These are phyloP conservation scores for Mycogona germanica DNA, from an alignment of 2,888 invertebrate species.

Conservation along the genomic window DNA sequence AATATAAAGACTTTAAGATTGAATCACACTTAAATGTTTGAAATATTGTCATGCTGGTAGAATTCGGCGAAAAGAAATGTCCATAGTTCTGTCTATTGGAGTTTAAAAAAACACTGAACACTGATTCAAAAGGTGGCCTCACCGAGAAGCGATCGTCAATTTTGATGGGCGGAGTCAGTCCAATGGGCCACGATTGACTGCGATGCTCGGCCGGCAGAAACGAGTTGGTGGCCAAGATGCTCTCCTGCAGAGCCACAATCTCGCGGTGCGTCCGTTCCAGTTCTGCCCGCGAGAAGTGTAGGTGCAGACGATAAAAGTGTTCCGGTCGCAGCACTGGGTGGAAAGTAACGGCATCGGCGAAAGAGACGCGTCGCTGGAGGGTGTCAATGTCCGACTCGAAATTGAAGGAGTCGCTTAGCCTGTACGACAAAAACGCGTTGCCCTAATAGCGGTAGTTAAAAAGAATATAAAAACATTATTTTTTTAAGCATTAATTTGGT, in stretches of 20 bases:
- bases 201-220: slow-evolving; percentile 36
- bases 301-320: slow-evolving; percentile 55
- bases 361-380: neutral
- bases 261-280: slow-evolving; percentile 34
- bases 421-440: neutral
- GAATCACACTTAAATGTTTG: no score
- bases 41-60: no score
- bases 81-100: no score
- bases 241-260: slow-evolving; percentile 37
- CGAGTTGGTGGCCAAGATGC: slow-evolving; percentile 37
- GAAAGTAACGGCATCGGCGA: slow-evolving; percentile 43
- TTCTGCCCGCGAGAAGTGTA: slow-evolving; percentile 53
- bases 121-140: no score
- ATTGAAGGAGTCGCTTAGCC: slow-evolving; percentile 1
- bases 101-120: no score
- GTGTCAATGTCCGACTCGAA: neutral
- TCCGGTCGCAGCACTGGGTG: slow-evolving; percentile 49
- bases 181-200: slow-evolving; percentile 56
- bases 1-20: no score
- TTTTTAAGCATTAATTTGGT: no score
- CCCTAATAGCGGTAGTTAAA: no score
- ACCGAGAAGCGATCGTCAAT: slow-evolving; percentile 27
- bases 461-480: no score
- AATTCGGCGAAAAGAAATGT: no score
- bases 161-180: slow-evolving; percentile 27